phyloP scores from a whole-genome alignment of 2,113 vertebrate genomes.

The Amphiprion ocellaris region DNA sequence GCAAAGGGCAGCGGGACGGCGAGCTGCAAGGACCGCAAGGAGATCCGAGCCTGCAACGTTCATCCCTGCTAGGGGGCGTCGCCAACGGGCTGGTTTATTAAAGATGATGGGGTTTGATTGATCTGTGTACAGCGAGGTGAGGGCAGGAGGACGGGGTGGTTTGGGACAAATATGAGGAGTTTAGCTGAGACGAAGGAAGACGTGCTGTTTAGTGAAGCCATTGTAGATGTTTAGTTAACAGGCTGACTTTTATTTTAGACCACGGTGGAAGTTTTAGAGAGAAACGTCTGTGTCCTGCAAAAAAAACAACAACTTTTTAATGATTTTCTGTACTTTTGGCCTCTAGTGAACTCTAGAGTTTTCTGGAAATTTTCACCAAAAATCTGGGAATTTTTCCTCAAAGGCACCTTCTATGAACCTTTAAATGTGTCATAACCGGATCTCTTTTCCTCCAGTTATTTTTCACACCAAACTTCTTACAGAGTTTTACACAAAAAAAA shows the following conservation, averaged over 20 bases:
- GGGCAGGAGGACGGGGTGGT: background rate
- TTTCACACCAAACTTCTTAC: background rate
- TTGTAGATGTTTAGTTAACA: slow-evolving; percentile 61
- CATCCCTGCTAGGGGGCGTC: slow-evolving; percentile 89
- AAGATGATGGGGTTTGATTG: background rate
- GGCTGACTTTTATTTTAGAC: slow-evolving; percentile 59
- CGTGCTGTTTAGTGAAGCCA: slow-evolving; percentile 59
- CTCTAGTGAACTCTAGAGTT: too few species aligned
- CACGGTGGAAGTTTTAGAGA: slow-evolving; percentile 43
- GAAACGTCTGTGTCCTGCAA: slow-evolving; percentile 52
- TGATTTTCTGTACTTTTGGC: too few species aligned
- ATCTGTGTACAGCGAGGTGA: slow-evolving; percentile 2
- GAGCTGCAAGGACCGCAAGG: slow-evolving; percentile 93
- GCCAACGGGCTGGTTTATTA: background rate
- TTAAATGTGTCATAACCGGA: too few species aligned
- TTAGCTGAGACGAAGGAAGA: background rate
- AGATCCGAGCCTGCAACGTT: slow-evolving; percentile 93
- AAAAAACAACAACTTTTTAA: slow-evolving; percentile 4
- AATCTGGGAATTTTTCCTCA: background rate
- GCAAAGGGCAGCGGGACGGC: slow-evolving; percentile 86
- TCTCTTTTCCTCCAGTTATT: too few species aligned
- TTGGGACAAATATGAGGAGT: background rate
- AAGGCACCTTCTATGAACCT: background rate
- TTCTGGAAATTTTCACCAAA: too few species aligned
- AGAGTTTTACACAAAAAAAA: background rate